Conservation (phyloP, 1,140 invertebrate species). For the Papilio xuthus region DNA sequence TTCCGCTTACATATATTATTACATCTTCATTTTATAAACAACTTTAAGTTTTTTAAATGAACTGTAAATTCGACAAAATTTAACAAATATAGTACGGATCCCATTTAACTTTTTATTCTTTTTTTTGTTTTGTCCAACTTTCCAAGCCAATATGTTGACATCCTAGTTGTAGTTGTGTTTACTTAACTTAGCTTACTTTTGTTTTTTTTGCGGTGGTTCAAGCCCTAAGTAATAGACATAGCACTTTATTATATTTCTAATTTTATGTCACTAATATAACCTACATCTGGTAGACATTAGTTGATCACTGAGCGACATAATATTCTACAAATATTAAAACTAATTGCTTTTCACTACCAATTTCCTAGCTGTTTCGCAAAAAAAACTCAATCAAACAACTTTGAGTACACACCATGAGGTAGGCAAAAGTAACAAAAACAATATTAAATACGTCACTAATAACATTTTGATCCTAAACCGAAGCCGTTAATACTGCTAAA, state of each 20-base stretch:
- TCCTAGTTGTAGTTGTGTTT: neutral
- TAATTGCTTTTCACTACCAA: constrained; percentile 19
- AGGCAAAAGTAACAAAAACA: constrained; percentile 65
- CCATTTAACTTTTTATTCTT: too few species aligned
- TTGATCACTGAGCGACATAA: neutral
- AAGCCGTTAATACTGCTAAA: constrained; percentile 73
- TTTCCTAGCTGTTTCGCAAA: neutral
- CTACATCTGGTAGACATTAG: neutral
- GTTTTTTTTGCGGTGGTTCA: neutral
- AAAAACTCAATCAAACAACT: constrained; percentile 33
- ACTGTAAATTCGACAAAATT: too few species aligned
- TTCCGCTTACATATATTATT: neutral
- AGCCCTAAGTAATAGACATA: neutral
- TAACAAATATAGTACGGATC: too few species aligned
- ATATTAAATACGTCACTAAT: constrained; percentile 47
- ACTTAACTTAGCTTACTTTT: neutral
- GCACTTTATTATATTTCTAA: neutral
- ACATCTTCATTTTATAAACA: neutral
- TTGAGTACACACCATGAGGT: constrained; percentile 70
- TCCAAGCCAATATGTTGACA: too few species aligned
- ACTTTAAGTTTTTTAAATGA: too few species aligned
- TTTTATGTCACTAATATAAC: neutral
- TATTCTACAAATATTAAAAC: neutral
- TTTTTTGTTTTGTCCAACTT: too few species aligned
- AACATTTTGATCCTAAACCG: constrained; percentile 51